These are phyloP conservation scores for Pollenia angustigena DNA, from an alignment of 2,888 invertebrate genomes.

Conservation along the genomic window DNA sequence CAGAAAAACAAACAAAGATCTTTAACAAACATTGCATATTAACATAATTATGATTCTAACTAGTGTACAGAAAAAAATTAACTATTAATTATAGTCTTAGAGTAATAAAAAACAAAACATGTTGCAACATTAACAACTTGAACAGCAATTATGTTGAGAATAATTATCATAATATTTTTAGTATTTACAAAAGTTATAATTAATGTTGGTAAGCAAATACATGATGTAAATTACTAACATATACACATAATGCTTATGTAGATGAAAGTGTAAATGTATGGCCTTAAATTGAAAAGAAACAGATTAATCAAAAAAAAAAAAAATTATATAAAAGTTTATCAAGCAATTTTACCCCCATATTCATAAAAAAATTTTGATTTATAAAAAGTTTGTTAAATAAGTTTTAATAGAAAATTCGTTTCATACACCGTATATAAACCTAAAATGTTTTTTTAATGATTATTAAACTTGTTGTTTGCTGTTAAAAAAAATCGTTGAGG, in stretches of 20 bases:
- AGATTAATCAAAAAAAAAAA: too few relatives aligned
- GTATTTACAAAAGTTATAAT: constrained; percentile 10
- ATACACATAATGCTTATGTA: background rate
- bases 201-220: background rate
- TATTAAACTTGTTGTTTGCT: too few relatives aligned
- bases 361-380: too few relatives aligned
- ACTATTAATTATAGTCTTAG: constrained; percentile 15
- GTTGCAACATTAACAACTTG: constrained; percentile 51
- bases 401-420: too few relatives aligned
- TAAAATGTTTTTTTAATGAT: too few relatives aligned
- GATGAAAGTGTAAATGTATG: background rate
- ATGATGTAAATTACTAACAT: background rate
- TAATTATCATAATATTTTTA: constrained; percentile 19
- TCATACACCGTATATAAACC: too few relatives aligned
- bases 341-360: too few relatives aligned
- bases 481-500: too few relatives aligned
- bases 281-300: too few relatives aligned
- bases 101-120: constrained; percentile 38
- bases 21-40: constrained; percentile 1
- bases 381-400: too few relatives aligned
- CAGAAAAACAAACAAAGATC: background rate
- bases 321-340: too few relatives aligned
- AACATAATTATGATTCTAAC: constrained; percentile 20
- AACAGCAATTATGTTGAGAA: constrained; percentile 41
- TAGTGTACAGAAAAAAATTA: background rate